These are phyloP conservation scores for Sisor rabdophorus DNA, from an alignment of 2,113 vertebrate species.

Conservation along the genomic window DNA sequence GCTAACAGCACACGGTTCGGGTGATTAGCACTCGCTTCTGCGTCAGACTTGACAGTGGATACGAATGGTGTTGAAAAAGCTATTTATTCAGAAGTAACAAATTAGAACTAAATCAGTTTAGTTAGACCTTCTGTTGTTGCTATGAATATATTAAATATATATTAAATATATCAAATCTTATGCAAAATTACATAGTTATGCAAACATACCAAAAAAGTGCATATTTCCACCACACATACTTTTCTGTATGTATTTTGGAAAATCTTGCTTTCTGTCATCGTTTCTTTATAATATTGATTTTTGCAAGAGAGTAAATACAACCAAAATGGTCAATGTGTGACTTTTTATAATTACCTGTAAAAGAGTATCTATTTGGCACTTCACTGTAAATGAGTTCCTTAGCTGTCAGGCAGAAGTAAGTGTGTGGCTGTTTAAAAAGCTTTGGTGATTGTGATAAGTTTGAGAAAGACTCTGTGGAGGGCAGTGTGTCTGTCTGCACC, in stretches of 20 bases:
- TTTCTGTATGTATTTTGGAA: background rate
- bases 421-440: background rate
- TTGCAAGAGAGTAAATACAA: background rate
- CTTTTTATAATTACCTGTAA: constrained; percentile 70
- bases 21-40: constrained; percentile 58
- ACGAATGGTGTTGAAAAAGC: background rate
- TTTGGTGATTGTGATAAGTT: constrained; percentile 35
- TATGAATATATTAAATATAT: too few species aligned
- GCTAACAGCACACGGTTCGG: constrained; percentile 49
- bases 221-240: background rate
- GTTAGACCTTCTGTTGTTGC: background rate
- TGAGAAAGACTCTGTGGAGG: constrained; percentile 26
- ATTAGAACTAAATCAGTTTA: background rate
- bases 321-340: background rate
- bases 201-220: background rate
- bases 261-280: background rate
- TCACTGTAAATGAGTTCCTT: constrained; percentile 76
- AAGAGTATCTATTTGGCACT: constrained; percentile 63
- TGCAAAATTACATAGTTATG: background rate
- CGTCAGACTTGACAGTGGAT: constrained; percentile 52
- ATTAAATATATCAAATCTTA: too few species aligned
- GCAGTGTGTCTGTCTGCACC: constrained; percentile 12
- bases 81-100: background rate
- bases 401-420: constrained; percentile 62
- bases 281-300: background rate